Evolutionary conservation across 1,140 invertebrate species (phyloP).

Genomic region (Microplitis demolitor): DNA sequence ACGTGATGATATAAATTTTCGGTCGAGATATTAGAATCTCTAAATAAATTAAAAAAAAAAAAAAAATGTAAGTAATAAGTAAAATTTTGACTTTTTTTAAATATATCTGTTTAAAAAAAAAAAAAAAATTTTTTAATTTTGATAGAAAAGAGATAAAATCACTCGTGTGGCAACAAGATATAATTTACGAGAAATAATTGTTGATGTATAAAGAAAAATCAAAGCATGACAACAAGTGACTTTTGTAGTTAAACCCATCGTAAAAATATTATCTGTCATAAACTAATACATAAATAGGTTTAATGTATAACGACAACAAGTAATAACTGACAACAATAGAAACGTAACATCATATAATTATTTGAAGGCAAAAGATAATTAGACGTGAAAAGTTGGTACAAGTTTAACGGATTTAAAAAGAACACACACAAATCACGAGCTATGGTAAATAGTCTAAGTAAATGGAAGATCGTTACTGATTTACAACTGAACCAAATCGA

Average conservation of each 20-base stretch:
- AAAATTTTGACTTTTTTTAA: too few relatives aligned
- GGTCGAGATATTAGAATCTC: too few relatives aligned
- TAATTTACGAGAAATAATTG: neutral
- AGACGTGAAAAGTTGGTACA: neutral
- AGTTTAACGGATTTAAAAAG: neutral
- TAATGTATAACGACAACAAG: constrained; percentile 51
- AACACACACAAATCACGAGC: neutral
- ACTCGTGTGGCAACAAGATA: too few relatives aligned
- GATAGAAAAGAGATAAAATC: too few relatives aligned
- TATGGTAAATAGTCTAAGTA: neutral
- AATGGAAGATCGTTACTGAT: constrained; percentile 6
- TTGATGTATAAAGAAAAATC: neutral
- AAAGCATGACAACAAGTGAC: neutral
- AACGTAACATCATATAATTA: neutral
- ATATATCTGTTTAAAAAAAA: too few relatives aligned
- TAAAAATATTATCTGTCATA: constrained; percentile 30
- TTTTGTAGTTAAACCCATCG: neutral
- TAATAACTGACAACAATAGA: constrained; percentile 48
- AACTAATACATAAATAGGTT: constrained; percentile 51
- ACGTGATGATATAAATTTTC: too few relatives aligned
- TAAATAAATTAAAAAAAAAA: too few relatives aligned
- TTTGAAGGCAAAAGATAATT: neutral
- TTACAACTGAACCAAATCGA: neutral
- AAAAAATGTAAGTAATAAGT: too few relatives aligned
- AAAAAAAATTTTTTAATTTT: too few relatives aligned